These are phyloP conservation scores for Empis livida DNA, from an alignment of 2,888 invertebrate genomes.

Conservation along the genomic window DNA sequence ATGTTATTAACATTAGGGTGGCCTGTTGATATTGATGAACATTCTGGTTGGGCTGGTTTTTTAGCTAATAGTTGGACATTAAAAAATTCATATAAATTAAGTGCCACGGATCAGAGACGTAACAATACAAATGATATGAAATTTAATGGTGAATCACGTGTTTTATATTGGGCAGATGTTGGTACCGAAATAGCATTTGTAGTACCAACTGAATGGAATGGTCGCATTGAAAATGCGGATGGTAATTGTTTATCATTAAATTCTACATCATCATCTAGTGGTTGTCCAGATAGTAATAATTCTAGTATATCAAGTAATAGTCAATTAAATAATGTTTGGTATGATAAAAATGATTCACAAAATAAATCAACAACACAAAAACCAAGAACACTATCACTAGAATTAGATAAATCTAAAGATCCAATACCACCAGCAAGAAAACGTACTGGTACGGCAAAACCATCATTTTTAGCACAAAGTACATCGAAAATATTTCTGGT, in stretches of 20 bases:
- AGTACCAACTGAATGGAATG: slow-evolving; percentile 55
- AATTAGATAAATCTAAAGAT: slow-evolving; percentile 40
- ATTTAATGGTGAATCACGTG: slow-evolving; percentile 73
- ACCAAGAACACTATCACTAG: slow-evolving; percentile 55
- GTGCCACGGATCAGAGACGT: slow-evolving; percentile 33
- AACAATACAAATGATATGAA: slow-evolving; percentile 41
- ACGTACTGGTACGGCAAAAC: slow-evolving; percentile 41
- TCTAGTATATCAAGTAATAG: slow-evolving; percentile 15
- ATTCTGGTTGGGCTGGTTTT: slow-evolving; percentile 93
- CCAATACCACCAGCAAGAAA: slow-evolving; percentile 45
- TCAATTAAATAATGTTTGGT: slow-evolving; percentile 21
- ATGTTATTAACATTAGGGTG: slow-evolving; percentile 68
- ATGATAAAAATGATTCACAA: slow-evolving; percentile 14
- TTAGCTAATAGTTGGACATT: slow-evolving; percentile 72
- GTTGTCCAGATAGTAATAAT: slow-evolving; percentile 14
- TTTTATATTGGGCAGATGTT: slow-evolving; percentile 92
- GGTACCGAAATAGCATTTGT: slow-evolving; percentile 91
- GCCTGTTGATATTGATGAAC: slow-evolving; percentile 71
- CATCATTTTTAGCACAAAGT: slow-evolving; percentile 41
- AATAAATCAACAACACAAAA: slow-evolving; percentile 36
- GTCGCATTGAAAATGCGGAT: slow-evolving; percentile 36
- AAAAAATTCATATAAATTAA: slow-evolving; percentile 20
- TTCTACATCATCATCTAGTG: slow-evolving; percentile 18
- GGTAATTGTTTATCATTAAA: slow-evolving; percentile 37
- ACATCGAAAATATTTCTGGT: slow-evolving; percentile 77